Base-by-base conservation (phyloP, 2,888 invertebrate species). In the Hypena proboscidalis region DNA sequence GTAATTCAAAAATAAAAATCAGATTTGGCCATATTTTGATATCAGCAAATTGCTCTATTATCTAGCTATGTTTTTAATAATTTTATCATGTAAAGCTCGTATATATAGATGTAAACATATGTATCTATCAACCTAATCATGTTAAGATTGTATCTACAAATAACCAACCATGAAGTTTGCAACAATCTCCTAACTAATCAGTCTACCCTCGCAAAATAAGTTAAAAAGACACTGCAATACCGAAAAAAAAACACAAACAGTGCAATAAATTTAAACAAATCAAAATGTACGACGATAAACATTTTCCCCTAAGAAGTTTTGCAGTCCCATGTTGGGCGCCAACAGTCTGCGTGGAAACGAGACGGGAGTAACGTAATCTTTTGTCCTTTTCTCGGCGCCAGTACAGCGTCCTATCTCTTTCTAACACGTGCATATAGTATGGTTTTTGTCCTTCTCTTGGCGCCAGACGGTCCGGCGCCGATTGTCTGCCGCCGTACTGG, bases 401-500 rank as follows among this genome's bases (percentile, higher is more conserved):
- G 92, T n/a, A n/a, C n/a, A n/a, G n/a, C n/a, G n/a, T n/a, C n/a
- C n/a, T n/a, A n/a, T n/a, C n/a, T n/a, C n/a, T n/a, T n/a, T n/a
- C n/a, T n/a, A n/a, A n/a, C n/a, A n/a, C n/a, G n/a, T n/a, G n/a
- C n/a, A n/a, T n/a, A n/a, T n/a, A n/a, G n/a, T n/a, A n/a, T 42
- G 42, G 13, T 42, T 19, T 33, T n/a, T 10, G 58, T 78, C 77
- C 66, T 70, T 25, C 58, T 77, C 72, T 40, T 67, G 80, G 92
- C 92, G 92, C 92, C 92, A 89, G 92, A 73, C 91, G 77, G 84
- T 65, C 85, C 80, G 92, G 92, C 92, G 91, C 92, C 92, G 85
- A 58, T 55, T 62, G 85, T 83, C 84, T 83, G 77, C 59, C 84
- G 85, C 71, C 85, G 58, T 52, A 34, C 44, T 67, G 84, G 85